Base-by-base conservation (phyloP, 2,113 vertebrate species). In the Cebidichthys violaceus region DNA sequence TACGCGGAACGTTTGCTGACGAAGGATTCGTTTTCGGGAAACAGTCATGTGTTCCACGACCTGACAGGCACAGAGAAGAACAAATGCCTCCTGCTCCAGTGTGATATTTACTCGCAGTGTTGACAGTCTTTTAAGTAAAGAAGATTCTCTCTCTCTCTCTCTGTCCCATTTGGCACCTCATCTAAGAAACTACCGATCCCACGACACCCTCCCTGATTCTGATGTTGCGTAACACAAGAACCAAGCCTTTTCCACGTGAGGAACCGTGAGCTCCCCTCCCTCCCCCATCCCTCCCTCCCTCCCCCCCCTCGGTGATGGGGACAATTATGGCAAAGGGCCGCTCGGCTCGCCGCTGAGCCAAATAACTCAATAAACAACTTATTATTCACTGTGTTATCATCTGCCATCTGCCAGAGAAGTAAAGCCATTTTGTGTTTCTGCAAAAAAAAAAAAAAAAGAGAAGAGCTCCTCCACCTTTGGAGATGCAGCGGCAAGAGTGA, bases 311-410 rank as follows among this genome's bases (percentile, higher is more conserved):
- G 0, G 75, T 61, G 78, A 79, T 27, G 20, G 54, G 41, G 76
- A 83, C 66, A 73, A 57, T 88, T 64, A 78, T 54, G 15, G 62
- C 64, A 45, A 2, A 55, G 65, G 68, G 71, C n/a, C 3, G 13
- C 8, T 52, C 15, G 6, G 2, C 64, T 33, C 14, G 70, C 85
- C 35, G 9, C 69, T 39, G 76, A 70, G 74, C 52, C 50, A 66
- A 31, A 55, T 50, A 84, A 84, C 82, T 85, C 47, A 87, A 87
- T 85, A 85, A 84, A 84, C 79, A 85, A 75, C 74, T 74, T 81
- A 74, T 68, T 82, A 89, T 89, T 90, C 74, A 67, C 71, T 77
- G 70, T 74, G 75, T 68, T 86, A 57, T 77, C 55, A 55, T 86
- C 80, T 71, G 33, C 66, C 86, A 85, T 83, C 84, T 82, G 80